A percentile compares a stretch with the other conserved stretches of the same genome.
phyloP scores from a whole-genome alignment of 2,113 vertebrate species.

The Accipiter virgatus region DNA sequence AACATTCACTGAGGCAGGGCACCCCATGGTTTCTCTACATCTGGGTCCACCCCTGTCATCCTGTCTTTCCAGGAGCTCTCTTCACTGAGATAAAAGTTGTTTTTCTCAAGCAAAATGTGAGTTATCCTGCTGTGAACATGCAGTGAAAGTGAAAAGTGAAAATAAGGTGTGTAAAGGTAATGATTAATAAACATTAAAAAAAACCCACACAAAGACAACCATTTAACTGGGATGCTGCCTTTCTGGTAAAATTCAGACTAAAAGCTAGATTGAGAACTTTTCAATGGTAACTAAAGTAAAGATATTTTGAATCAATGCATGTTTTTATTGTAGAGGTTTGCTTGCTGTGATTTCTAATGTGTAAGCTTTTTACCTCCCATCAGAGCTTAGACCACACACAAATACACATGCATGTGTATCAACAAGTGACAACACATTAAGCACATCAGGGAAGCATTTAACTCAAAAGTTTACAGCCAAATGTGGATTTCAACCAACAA shows the following conservation, averaged over 20 bases:
- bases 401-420: not conserved
- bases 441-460: not conserved
- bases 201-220: rapidly evolving
- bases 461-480: not conserved
- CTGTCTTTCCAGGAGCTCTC: not conserved
- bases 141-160: not conserved
- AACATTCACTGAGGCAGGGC: not conserved
- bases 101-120: not conserved
- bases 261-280: not conserved
- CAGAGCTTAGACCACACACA: not conserved
- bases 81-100: not conserved
- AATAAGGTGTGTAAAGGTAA: not conserved
- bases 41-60: not conserved
- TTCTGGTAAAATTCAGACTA: not conserved
- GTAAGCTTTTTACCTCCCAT: not conserved
- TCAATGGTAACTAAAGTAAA: not conserved
- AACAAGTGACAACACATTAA: not conserved
- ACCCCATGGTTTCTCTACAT: not conserved
- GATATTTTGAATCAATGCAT: not conserved
- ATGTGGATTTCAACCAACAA: not conserved
- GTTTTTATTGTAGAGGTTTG: not conserved
- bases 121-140: not conserved
- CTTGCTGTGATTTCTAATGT: not conserved
- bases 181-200: not conserved
- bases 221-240: not conserved